Base-by-base conservation (phyloP, 2,888 invertebrate species). In the Cosmorhoe ocellata region DNA sequence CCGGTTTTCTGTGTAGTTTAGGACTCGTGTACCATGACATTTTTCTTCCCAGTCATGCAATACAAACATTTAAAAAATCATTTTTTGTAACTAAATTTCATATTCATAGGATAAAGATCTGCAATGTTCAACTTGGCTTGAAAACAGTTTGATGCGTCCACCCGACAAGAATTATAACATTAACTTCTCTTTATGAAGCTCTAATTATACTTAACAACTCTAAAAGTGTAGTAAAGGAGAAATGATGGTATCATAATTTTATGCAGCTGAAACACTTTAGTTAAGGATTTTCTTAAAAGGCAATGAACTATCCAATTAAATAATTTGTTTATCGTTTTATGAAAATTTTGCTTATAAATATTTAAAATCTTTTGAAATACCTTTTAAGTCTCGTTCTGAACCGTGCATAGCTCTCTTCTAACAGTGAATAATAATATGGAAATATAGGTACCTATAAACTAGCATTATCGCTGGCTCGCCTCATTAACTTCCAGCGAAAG, bases 401-500 rank as follows among this genome's bases (percentile, higher is more conserved):
- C 18, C 28, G n/a, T 12, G 38, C 39, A 44, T 44, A 39, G 27
- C 32, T 36, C n/a, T 31, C 18, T 37, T 46, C 28, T 46, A n/a
- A 33, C 34, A 36, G 27, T 31, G 14, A 48, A 37, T n/a, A n/a
- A n/a, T n/a, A n/a, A n/a, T 53, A 53, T 53, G 40, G 41, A 53
- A 53, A 55, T 51, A 37, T 34, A 42, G 40, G 37, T 41, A 27
- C n/a, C n/a, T 36, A 51, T 52, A 51, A 44, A 42, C 30, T 59
- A 61, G 64, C 64, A 73, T 78, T 79, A 82, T 83, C 81, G 69
- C 73, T 65, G 66, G 69, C 78, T 74, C 78, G 76, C 71, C 81
- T 85, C 84, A 84, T 85, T 84, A 84, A 81, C 81, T 84, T 75
- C 64, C 71, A 69, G 74, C 69, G 71, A 78, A 72, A 73, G 72